Percentiles rank a stretch among this genome's conserved stretches.
These are phyloP conservation scores for Gambusia yucatana DNA, from an alignment of 2,797 vertebrate genomes.

Conservation along the genomic window DNA sequence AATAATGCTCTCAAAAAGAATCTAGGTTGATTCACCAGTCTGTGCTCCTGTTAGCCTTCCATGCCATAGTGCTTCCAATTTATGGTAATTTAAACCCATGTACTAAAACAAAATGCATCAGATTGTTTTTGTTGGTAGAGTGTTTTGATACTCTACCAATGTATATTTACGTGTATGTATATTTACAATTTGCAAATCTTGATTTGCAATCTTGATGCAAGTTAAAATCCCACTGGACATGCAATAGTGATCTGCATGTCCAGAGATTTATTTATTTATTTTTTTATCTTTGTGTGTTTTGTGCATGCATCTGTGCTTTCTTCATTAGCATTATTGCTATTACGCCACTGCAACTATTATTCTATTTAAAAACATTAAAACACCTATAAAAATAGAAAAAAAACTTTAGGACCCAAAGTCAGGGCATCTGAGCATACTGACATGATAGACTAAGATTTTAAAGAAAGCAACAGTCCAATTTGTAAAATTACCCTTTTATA, in stretches of 20 bases:
- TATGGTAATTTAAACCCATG: not conserved
- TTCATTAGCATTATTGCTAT: not conserved
- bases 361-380: not conserved
- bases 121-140: not conserved
- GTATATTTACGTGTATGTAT: too few relatives aligned
- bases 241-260: not conserved
- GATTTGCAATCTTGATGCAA: too few relatives aligned
- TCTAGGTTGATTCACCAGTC: not conserved
- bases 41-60: not conserved
- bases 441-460: slow-evolving; percentile 20
- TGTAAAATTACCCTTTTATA: slow-evolving; percentile 49
- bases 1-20: not conserved
- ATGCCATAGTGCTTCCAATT: not conserved
- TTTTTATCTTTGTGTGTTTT: not conserved
- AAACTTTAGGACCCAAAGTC: not conserved
- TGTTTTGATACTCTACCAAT: not conserved
- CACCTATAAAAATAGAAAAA: not conserved
- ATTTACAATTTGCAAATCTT: too few relatives aligned
- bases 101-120: not conserved
- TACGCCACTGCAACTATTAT: not conserved
- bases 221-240: too few relatives aligned
- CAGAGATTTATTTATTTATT: not conserved
- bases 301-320: not conserved
- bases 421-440: not conserved
- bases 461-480: slow-evolving; percentile 39